Percentiles rank a stretch among this genome's conserved stretches.
Conservation (phyloP, 2,888 invertebrate genomes). For the Sarcophaga variegata region DNA sequence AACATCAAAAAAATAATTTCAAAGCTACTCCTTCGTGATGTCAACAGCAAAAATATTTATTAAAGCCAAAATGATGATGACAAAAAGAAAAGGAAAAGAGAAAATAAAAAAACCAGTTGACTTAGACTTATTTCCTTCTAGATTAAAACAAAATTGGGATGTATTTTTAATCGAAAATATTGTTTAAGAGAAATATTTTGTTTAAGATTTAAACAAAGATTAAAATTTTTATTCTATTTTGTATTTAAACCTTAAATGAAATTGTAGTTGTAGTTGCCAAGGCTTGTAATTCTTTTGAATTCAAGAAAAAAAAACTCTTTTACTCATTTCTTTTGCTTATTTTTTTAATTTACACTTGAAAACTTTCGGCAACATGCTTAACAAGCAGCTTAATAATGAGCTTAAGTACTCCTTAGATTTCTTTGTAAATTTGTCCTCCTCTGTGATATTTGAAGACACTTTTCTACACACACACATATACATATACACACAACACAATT, state of each 20-base stretch:
- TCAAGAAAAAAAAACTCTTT: too few species aligned
- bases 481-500: too few species aligned
- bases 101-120: background rate
- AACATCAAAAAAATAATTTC: background rate
- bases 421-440: background rate
- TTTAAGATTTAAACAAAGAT: too few species aligned
- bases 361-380: slow-evolving; percentile 8
- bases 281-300: background rate
- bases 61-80: background rate
- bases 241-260: too few species aligned
- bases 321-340: background rate
- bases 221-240: too few species aligned
- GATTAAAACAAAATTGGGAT: background rate
- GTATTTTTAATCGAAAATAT: too few species aligned
- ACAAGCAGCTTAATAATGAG: slow-evolving; percentile 15
- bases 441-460: slow-evolving; percentile 9
- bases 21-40: slow-evolving; percentile 14
- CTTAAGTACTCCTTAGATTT: slow-evolving; percentile 20
- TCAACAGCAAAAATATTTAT: slow-evolving; percentile 48
- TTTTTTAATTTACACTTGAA: slow-evolving; percentile 12
- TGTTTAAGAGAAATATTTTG: too few species aligned
- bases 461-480: background rate
- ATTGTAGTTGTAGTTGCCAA: too few species aligned
- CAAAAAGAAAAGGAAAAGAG: background rate
- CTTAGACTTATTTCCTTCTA: slow-evolving; percentile 16